phyloP scores from a whole-genome alignment of 2,113 vertebrate species.

The Alouatta palliata region DNA sequence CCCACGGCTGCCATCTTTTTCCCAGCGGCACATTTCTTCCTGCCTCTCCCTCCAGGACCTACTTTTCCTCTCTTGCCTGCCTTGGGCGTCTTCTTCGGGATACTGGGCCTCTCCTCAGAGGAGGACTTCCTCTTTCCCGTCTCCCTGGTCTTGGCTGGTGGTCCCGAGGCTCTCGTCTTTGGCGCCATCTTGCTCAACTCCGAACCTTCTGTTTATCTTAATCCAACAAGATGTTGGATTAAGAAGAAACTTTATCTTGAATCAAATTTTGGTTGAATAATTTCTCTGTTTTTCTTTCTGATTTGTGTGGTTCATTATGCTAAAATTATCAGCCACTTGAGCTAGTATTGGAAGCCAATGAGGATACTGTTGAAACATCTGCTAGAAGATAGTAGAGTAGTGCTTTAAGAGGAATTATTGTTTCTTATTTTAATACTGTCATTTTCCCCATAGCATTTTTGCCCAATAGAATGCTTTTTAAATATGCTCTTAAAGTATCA shows the following conservation, averaged over 20 bases:
- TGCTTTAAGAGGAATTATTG: not conserved
- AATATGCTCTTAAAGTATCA: conserved; percentile 11
- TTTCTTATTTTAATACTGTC: conserved; percentile 29
- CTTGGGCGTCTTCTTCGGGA: no score
- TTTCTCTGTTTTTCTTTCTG: not conserved
- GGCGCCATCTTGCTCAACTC: no score
- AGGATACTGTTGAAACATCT: not conserved
- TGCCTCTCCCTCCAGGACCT: no score
- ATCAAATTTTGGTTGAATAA: not conserved
- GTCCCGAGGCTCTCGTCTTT: no score
- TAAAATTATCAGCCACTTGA: not conserved
- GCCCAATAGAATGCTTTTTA: not conserved
- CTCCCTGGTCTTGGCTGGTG: no score
- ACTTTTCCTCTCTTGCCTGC: no score
- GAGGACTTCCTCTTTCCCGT: no score
- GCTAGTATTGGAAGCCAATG: not conserved
- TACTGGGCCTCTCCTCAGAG: no score
- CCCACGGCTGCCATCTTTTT: no score
- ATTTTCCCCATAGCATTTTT: conserved; percentile 21
- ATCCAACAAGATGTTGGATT: not conserved
- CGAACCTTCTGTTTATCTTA: not conserved
- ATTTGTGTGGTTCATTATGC: not conserved
- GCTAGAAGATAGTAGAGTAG: not conserved
- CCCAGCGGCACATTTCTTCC: no score
- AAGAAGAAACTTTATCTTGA: not conserved